A percentile compares a stretch with the other conserved stretches of the same genome.
Conservation (phyloP, 2,888 invertebrate species). For the Torymus tubicola region DNA sequence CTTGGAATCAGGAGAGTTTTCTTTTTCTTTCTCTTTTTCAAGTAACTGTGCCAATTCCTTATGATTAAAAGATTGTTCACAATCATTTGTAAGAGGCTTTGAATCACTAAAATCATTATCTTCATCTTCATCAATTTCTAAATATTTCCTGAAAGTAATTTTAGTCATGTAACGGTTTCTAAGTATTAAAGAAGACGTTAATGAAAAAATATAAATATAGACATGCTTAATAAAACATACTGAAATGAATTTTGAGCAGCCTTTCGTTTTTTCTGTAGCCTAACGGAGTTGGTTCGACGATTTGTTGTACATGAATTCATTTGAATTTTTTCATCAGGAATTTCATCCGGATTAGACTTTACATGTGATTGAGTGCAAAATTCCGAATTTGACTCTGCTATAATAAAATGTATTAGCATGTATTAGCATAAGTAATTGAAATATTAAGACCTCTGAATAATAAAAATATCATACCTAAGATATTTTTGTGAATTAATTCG, state of each 20-base stretch:
- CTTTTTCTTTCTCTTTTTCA: constrained; percentile 48
- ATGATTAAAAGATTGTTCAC: constrained; percentile 30
- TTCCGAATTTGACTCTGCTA: constrained; percentile 42
- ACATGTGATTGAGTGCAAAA: constrained; percentile 46
- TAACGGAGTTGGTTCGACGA: constrained; percentile 39
- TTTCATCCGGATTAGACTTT: constrained; percentile 26
- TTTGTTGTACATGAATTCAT: constrained; percentile 34
- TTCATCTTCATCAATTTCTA: constrained; percentile 48
- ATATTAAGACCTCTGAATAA: not conserved
- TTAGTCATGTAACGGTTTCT: not conserved
- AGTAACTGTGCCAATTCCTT: constrained; percentile 18
- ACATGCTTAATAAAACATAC: constrained; percentile 19
- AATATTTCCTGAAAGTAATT: constrained; percentile 54
- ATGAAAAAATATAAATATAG: not conserved
- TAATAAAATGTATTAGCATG: not conserved
- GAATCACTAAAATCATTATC: constrained; percentile 43
- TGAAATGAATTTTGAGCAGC: constrained; percentile 44
- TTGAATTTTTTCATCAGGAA: constrained; percentile 38
- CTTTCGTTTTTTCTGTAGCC: constrained; percentile 50
- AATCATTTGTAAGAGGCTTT: constrained; percentile 33
- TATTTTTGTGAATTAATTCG: constrained; percentile 73
- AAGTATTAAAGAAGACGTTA: not conserved
- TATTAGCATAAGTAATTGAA: not conserved
- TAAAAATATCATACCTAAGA: constrained; percentile 39
- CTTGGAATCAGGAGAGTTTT: constrained; percentile 47